Evolutionary conservation across 2,113 vertebrate genomes (phyloP).

Genomic region (Sminthopsis crassicaudata): DNA sequence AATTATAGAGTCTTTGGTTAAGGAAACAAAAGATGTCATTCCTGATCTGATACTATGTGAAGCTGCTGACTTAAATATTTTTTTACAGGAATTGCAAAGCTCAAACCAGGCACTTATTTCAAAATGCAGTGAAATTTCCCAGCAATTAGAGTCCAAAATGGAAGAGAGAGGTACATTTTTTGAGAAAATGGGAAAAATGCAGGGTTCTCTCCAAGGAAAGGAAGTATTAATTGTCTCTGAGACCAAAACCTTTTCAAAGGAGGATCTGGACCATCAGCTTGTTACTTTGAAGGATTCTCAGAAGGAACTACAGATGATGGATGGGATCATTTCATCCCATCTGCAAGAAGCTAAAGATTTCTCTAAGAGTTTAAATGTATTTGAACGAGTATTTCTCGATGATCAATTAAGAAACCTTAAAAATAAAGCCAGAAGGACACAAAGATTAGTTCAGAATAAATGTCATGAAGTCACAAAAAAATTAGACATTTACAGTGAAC

Average conservation of each 20-base stretch:
- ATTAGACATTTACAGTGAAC: conserved; percentile 77
- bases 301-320: conserved; percentile 84
- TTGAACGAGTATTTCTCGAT: conserved; percentile 87
- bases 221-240: conserved; percentile 73
- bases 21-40: conserved; percentile 83
- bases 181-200: conserved; percentile 86
- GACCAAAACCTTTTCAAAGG: conserved; percentile 38
- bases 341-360: conserved; percentile 84
- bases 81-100: conserved; percentile 84
- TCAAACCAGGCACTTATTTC: conserved; percentile 87
- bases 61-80: conserved; percentile 80
- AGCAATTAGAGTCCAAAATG: conserved; percentile 87
- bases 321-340: conserved; percentile 82
- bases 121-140: conserved; percentile 85
- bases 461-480: conserved; percentile 84
- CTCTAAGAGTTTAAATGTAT: conserved; percentile 85
- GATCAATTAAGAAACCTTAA: conserved; percentile 87
- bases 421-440: conserved; percentile 83
- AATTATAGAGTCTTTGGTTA: conserved; percentile 82
- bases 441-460: conserved; percentile 83
- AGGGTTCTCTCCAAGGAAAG: conserved; percentile 83
- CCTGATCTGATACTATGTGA: conserved; percentile 82
- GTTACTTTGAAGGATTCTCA: conserved; percentile 82
- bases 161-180: conserved; percentile 88
- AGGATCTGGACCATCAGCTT: conserved; percentile 80